Base-by-base conservation (phyloP, 2,888 invertebrate species). In the Mesopsocus fuscifrons region DNA sequence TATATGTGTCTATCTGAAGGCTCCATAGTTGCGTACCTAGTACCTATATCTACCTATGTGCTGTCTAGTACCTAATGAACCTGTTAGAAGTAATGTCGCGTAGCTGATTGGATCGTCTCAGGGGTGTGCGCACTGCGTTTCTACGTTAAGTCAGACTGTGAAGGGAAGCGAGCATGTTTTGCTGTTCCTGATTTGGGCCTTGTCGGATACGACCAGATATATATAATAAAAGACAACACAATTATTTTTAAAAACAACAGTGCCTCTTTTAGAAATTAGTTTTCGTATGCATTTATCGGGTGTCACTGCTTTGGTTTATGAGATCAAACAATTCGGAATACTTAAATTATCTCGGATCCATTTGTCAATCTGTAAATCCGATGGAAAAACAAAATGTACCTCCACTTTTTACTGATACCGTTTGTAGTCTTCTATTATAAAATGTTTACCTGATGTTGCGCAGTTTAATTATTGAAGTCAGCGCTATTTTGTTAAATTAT, bases 401-500 rank as follows among this genome's bases (percentile, higher is more conserved):
- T n/a, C n/a, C n/a, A n/a, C n/a, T n/a, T n/a, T n/a, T n/a, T n/a
- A n/a, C n/a, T n/a, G n/a, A n/a, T n/a, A n/a, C n/a, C n/a, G n/a
- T n/a, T n/a, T n/a, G n/a, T n/a, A n/a, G n/a, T n/a, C n/a, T n/a
- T n/a, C n/a, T n/a, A n/a, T n/a, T n/a, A n/a, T n/a, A n/a, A n/a
- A 26, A 26, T 9, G 26, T 26, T 26, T 26, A 26, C 26, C 26
- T 26, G 26, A 26, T 26, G 6, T 9, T 26, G 26, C 26, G 26
- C 26, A 26, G 26, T 26, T 26, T 9, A 26, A 11, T n/a, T n/a
- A 17, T 33, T 18, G 18, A 13, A 15, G 38, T 38, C 38, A 18
- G 38, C 20, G 38, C 17, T 38, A 38, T 18, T 38, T 38, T 38
- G 17, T 17, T 38, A 38, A 38, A 38, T 38, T 38, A 38, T 38